Evolutionary conservation across 1,140 invertebrate genomes (phyloP).

Genomic region (Cydia pomonella): DNA sequence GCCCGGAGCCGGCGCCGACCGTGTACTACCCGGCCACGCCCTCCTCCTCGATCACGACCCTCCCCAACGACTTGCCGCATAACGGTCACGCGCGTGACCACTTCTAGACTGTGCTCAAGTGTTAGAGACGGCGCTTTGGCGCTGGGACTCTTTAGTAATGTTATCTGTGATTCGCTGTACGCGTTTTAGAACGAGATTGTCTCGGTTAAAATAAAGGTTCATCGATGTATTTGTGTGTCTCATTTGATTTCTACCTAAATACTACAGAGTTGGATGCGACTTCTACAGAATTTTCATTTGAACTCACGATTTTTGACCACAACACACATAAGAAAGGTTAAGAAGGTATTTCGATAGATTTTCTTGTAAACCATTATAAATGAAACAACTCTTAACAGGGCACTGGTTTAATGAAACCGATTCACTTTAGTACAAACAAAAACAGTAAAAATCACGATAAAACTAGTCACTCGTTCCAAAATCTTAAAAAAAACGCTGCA

Average conservation of each 20-base stretch:
- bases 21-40: slow-evolving; percentile 66
- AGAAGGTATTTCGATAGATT: no score
- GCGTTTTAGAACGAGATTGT: slow-evolving; percentile 20
- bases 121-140: background rate
- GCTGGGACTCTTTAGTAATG: background rate
- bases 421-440: background rate
- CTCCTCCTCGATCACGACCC: slow-evolving; percentile 45
- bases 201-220: slow-evolving; percentile 8
- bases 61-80: slow-evolving; percentile 42
- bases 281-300: no score
- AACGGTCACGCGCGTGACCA: slow-evolving; percentile 40
- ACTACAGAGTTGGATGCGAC: no score
- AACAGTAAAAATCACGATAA: background rate
- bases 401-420: background rate
- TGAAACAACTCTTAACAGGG: background rate
- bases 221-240: slow-evolving; percentile 10
- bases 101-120: slow-evolving; percentile 22
- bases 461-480: no score
- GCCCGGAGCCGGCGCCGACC: slow-evolving; percentile 55
- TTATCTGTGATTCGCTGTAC: slow-evolving; percentile 17
- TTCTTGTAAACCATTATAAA: background rate
- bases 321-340: no score
- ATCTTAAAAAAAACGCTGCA: no score
- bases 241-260: background rate
- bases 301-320: no score